Percentiles rank a stretch among this genome's conserved stretches.
phyloP scores from a whole-genome alignment of 2,888 invertebrate genomes.

The Laothoe populi region DNA sequence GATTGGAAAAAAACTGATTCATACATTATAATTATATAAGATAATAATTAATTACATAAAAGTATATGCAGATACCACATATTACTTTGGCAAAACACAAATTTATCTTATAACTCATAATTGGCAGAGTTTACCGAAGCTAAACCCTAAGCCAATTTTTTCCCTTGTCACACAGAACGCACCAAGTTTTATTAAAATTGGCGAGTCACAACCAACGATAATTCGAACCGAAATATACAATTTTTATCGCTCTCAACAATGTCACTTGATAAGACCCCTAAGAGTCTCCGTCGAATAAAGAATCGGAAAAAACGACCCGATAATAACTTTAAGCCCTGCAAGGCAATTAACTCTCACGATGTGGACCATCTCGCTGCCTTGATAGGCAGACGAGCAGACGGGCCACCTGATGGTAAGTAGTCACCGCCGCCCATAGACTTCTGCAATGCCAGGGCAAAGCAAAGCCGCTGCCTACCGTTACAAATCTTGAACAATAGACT shows the following conservation, averaged over 20 bases:
- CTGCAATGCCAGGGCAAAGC: no score
- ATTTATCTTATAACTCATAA: slow-evolving; percentile 17
- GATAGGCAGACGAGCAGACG: no score
- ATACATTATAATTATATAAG: neutral
- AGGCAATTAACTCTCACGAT: no score
- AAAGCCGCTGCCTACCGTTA: no score
- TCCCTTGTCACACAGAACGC: neutral
- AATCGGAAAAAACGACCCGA: no score
- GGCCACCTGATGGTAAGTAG: no score
- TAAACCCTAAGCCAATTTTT: slow-evolving; percentile 11
- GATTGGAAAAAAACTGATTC: neutral
- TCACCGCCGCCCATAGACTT: no score
- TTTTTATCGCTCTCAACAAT: no score
- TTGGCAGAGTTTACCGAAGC: slow-evolving; percentile 17
- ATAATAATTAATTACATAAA: neutral
- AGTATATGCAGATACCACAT: neutral
- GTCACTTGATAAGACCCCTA: neutral
- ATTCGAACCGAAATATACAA: neutral
- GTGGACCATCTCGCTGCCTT: no score
- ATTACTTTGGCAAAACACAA: slow-evolving; percentile 18
- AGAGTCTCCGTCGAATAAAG: neutral
- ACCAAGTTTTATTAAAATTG: slow-evolving; percentile 10
- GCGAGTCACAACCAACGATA: slow-evolving; percentile 16
- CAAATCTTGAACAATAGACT: no score
- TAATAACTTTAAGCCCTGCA: no score